These are phyloP conservation scores for Drosophila miranda DNA, from an alignment of 1,140 invertebrate genomes.

Conservation along the genomic window DNA sequence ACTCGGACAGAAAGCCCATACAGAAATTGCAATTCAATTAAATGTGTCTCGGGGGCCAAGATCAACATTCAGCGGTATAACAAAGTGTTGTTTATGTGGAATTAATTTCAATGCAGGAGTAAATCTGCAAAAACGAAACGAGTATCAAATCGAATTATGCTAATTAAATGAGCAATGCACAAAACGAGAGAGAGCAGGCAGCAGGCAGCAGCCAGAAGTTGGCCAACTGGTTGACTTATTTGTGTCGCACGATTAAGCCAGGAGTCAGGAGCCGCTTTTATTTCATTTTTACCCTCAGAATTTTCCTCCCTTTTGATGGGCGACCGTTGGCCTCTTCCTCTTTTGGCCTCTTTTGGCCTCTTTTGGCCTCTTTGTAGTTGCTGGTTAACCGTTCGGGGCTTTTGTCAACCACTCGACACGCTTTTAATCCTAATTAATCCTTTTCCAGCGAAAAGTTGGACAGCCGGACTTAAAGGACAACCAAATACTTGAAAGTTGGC, in stretches of 20 bases:
- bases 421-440: slow-evolving; percentile 71
- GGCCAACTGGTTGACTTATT: slow-evolving; percentile 70
- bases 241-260: slow-evolving; percentile 63
- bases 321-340: slow-evolving; percentile 4
- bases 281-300: slow-evolving; percentile 16
- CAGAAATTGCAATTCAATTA: slow-evolving; percentile 37
- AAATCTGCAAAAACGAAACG: slow-evolving; percentile 18
- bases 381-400: slow-evolving; percentile 26
- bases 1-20: slow-evolving; percentile 2
- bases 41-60: slow-evolving; percentile 10
- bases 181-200: slow-evolving; percentile 28
- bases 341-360: slow-evolving; percentile 15
- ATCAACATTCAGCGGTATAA: slow-evolving; percentile 25
- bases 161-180: slow-evolving; percentile 66
- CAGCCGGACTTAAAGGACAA: slow-evolving; percentile 33
- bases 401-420: slow-evolving; percentile 38
- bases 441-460: slow-evolving; percentile 31
- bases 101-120: slow-evolving; percentile 48
- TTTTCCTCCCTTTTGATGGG: slow-evolving; percentile 19
- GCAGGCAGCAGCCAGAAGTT: slow-evolving; percentile 24
- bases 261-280: slow-evolving; percentile 24
- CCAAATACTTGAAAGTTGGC: slow-evolving; percentile 29
- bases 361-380: slow-evolving; percentile 31
- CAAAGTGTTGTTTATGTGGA: slow-evolving; percentile 58
- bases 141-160: slow-evolving; percentile 66